Evolutionary conservation across 2,888 invertebrate species (phyloP).

Genomic region (Dryadula phaetusa): DNA sequence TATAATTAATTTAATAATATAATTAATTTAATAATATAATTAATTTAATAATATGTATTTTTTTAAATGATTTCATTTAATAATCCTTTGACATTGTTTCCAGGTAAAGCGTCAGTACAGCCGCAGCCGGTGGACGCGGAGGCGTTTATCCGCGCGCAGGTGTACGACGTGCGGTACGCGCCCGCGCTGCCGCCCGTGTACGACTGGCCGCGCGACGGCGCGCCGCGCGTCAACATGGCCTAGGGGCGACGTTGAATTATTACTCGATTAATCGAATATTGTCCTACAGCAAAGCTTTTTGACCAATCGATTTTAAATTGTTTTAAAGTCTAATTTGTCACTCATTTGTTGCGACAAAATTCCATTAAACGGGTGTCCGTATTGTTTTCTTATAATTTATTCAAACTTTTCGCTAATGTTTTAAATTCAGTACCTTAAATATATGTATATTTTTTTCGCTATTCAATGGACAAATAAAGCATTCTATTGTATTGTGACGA

Average conservation of each 20-base stretch:
- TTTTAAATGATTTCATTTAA: neutral
- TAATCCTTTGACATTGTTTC: too few species aligned
- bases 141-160: constrained; percentile 90
- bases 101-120: constrained; percentile 90
- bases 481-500: constrained; percentile 2
- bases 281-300: neutral
- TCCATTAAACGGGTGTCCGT: neutral
- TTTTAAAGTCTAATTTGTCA: too few species aligned
- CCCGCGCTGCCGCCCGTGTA: constrained; percentile 88
- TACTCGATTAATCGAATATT: neutral
- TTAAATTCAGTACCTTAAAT: neutral
- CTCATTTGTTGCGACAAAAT: neutral
- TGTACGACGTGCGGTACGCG: constrained; percentile 90
- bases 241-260: too few species aligned
- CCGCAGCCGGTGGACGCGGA: constrained; percentile 90
- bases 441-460: neutral
- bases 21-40: neutral
- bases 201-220: constrained; percentile 64
- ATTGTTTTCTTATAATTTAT: neutral
- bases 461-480: neutral
- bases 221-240: constrained; percentile 59
- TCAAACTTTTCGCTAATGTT: neutral
- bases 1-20: too few species aligned
- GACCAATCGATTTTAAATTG: neutral
- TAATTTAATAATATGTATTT: too few species aligned